Evolutionary conservation across 2,888 invertebrate genomes (phyloP).

Genomic region (Dastarcus helophoroides): DNA sequence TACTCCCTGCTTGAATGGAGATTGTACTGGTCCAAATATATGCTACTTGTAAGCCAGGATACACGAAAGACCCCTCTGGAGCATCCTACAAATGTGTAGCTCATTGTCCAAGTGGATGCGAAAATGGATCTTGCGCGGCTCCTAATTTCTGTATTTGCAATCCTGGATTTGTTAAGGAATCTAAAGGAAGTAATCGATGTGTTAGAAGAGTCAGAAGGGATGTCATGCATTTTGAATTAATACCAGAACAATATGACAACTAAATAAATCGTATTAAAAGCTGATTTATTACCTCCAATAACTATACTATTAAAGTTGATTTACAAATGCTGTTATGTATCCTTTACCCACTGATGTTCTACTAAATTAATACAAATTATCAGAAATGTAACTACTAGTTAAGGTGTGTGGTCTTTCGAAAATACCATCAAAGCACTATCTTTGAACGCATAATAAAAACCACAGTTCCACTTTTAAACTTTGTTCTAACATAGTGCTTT

Average conservation of each 20-base stretch:
- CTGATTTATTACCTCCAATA: too few species aligned
- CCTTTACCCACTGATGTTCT: too few species aligned
- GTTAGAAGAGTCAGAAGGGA: conserved; percentile 41
- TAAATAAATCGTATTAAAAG: background rate
- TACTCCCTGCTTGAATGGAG: conserved; percentile 44
- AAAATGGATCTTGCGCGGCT: conserved; percentile 59
- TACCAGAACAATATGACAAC: conserved; percentile 20
- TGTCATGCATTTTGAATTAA: conserved; percentile 27
- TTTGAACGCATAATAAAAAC: too few species aligned
- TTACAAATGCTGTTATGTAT: too few species aligned
- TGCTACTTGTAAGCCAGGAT: conserved; percentile 30
- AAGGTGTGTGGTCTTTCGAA: too few species aligned
- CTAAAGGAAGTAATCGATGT: conserved; percentile 53
- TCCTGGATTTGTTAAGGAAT: conserved; percentile 53
- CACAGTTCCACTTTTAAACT: too few species aligned
- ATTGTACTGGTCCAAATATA: conserved; percentile 33
- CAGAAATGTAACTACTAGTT: too few species aligned
- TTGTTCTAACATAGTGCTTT: too few species aligned
- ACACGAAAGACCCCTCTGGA: conserved; percentile 28
- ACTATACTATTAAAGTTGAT: too few species aligned
- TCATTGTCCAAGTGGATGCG: conserved; percentile 58
- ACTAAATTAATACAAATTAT: too few species aligned
- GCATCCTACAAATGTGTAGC: conserved; percentile 38
- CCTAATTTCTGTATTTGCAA: conserved; percentile 67
- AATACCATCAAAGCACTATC: too few species aligned